A percentile compares a stretch with the other conserved stretches of the same genome.
These are phyloP conservation scores for Tenrec ecaudatus DNA, from an alignment of 2,113 vertebrate genomes.

Conservation along the genomic window DNA sequence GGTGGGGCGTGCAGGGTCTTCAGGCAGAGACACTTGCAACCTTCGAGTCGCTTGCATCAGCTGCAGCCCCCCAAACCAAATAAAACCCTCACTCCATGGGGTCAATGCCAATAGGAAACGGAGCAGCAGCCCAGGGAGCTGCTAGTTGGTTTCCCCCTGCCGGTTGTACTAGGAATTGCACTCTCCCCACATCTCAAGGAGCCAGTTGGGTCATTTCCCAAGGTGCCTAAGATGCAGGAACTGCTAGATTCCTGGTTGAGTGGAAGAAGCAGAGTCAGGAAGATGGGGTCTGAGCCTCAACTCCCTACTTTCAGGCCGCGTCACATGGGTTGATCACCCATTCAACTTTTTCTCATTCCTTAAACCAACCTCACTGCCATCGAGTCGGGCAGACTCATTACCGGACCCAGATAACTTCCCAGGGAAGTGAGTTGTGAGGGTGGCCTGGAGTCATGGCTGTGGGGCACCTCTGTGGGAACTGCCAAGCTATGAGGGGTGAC, in stretches of 20 bases:
- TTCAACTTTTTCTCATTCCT: neutral
- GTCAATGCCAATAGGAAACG: no score
- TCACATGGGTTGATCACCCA: neutral
- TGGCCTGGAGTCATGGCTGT: fast-evolving
- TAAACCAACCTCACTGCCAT: neutral
- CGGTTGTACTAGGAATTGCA: neutral
- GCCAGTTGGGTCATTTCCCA: neutral
- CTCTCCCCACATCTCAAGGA: neutral
- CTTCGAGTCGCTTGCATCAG: neutral
- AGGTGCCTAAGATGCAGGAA: no score
- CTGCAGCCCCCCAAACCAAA: no score
- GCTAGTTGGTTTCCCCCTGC: slow-evolving; percentile 56
- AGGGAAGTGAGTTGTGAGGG: neutral
- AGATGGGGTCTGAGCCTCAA: neutral
- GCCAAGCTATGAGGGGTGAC: neutral
- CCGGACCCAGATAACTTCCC: no score
- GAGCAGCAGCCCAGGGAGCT: no score
- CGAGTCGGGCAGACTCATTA: no score
- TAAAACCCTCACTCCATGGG: no score
- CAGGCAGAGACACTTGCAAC: neutral
- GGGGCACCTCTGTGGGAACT: neutral
- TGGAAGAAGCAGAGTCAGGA: neutral
- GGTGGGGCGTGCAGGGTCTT: neutral
- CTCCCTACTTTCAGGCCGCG: neutral
- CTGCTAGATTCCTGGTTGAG: neutral